Evolutionary conservation across 1,140 invertebrate genomes (phyloP).

Genomic region (Eueides isabella): DNA sequence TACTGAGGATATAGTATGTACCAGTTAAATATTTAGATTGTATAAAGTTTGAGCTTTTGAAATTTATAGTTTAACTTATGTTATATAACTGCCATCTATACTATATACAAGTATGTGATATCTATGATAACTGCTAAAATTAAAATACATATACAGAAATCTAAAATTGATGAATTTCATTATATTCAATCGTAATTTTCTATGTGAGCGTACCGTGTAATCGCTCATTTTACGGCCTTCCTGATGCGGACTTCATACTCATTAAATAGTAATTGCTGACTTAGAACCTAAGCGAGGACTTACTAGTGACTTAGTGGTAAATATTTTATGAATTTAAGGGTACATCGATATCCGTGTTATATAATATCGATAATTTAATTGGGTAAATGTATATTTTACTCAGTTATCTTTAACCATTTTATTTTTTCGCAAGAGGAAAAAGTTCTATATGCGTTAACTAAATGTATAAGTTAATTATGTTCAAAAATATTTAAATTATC

Average conservation of each 20-base stretch:
- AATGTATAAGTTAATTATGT: too few relatives aligned
- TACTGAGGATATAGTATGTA: too few relatives aligned
- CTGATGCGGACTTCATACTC: slow-evolving; percentile 66
- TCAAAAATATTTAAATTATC: too few relatives aligned
- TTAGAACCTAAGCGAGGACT: slow-evolving; percentile 45
- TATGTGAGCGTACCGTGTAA: slow-evolving; percentile 42
- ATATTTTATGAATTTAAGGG: neutral
- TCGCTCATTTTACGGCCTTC: slow-evolving; percentile 64
- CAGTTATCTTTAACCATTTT: too few relatives aligned
- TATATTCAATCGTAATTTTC: slow-evolving; percentile 24
- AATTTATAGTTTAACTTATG: too few relatives aligned
- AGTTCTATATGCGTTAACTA: too few relatives aligned
- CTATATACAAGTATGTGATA: too few relatives aligned
- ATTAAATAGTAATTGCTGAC: slow-evolving; percentile 68
- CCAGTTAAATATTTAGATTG: too few relatives aligned
- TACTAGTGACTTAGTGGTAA: slow-evolving; percentile 31
- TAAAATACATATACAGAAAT: neutral
- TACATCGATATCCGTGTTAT: neutral
- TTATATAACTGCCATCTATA: too few relatives aligned
- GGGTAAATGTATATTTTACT: too few relatives aligned
- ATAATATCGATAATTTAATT: neutral
- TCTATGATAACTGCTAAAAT: neutral
- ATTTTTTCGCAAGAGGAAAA: too few relatives aligned
- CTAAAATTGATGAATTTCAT: slow-evolving; percentile 4
- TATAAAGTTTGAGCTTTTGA: too few relatives aligned